Base-by-base conservation (phyloP, 2,888 invertebrate genomes). In the Leptinotarsa peninsularis region DNA sequence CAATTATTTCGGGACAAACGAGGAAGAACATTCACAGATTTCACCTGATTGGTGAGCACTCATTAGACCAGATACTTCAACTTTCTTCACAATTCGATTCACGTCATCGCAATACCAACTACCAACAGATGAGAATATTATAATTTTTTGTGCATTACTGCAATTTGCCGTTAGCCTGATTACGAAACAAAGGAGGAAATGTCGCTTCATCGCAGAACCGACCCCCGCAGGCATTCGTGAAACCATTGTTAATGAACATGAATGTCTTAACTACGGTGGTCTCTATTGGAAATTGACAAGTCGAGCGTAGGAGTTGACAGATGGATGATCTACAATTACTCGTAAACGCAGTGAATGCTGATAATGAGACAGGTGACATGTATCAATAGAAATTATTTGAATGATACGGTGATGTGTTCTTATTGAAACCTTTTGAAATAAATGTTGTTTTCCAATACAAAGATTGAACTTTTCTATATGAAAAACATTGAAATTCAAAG, bases 251-350 rank as follows among this genome's bases (percentile, higher is more conserved):
- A 84, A 84, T 84, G 83, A 83, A 83, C 82, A 78, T 78, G 82
- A 83, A 84, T 82, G 81, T 84, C 85, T 84, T 85, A 83, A 82
- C 83, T 81, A 81, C 73, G 84, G 85, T 84, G 85, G 84, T 85
- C 84, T 82, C 80, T 82, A 83, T 82, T 81, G 67, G 69, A 49
- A 69, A 72, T 69, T 75, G 75, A 75, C 72, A 68, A 66, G 81
- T 82, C 76, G 70, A 75, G 82, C 81, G 83, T 83, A 82, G 84
- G 82, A 83, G 83, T 81, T 82, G 81, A 80, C 83, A 81, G 81
- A 84, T 85, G 84, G 82, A 81, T 81, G 78, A 76, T 79, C 78
- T 81, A 82, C 83, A 83, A 85, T 85, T 85, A 83, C 84, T 84
- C 83, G 18, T 23, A 21, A 58, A 58, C 82, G 84, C 84, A 83